These are phyloP conservation scores for Cosmia trapezina DNA, from an alignment of 2,888 invertebrate species.

Conservation along the genomic window DNA sequence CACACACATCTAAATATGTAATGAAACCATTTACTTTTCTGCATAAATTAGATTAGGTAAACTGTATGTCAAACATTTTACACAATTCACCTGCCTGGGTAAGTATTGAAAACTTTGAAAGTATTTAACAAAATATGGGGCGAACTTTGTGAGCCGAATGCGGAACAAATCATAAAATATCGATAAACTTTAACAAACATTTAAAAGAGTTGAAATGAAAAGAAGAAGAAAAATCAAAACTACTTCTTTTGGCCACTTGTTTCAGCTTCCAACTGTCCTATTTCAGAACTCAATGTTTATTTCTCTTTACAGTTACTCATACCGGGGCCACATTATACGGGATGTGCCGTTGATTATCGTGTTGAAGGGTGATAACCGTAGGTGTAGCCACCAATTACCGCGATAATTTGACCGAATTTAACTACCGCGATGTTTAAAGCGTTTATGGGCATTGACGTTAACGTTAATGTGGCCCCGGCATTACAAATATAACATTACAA, in stretches of 20 bases:
- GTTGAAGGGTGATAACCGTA: too few relatives aligned
- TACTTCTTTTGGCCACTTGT: slow-evolving; percentile 7
- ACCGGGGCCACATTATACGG: too few relatives aligned
- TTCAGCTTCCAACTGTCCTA: background rate
- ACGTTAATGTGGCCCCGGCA: too few relatives aligned
- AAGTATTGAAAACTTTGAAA: background rate
- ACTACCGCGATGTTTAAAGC: too few relatives aligned
- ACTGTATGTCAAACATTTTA: too few relatives aligned
- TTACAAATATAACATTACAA: background rate
- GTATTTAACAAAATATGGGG: too few relatives aligned
- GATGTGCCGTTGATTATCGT: too few relatives aligned
- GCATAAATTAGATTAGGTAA: background rate
- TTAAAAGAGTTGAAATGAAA: too few relatives aligned
- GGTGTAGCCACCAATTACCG: too few relatives aligned
- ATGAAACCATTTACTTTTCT: background rate
- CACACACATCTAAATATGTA: background rate
- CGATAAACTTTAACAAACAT: background rate
- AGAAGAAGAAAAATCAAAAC: background rate
- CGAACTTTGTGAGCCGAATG: too few relatives aligned
- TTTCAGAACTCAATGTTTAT: background rate
- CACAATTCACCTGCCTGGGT: background rate
- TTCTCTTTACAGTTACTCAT: background rate
- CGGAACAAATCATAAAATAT: background rate
- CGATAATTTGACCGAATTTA: too few relatives aligned
- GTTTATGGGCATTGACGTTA: too few relatives aligned